Evolutionary conservation across 2,888 invertebrate species (phyloP), one percentile per base, ranked within the genome.

Genomic region (Acronicta aceris): DNA sequence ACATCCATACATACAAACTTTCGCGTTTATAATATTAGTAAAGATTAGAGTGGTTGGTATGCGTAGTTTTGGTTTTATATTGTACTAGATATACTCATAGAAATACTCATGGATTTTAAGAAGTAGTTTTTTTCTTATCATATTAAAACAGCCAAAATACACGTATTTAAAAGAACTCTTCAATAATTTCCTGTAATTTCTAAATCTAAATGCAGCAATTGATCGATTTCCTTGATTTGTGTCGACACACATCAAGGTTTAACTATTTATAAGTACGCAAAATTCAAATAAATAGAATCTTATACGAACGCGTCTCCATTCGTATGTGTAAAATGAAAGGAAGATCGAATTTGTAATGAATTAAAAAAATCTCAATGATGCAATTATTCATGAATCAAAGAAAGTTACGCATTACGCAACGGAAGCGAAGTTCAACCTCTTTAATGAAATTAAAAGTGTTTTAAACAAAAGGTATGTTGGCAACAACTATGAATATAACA

Each of bases 361-460:
- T 70, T 65, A 46, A 65, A 69, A 75, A 78, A 75, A 76, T 59
- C 50, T 36, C 58, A 73, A 71, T 84, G 71, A 78, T 74, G 69
- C 61, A 81, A 85, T 81, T 78, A 83, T 82, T 81, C 81, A 81
- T 80, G 73, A 79, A 81, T 81, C 75, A 81, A 83, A 79, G 85
- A 86, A 86, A 86, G 85, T 78, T 47, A 41, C 27, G 52, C 41
- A 61, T 85, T 82, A 70, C 65, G 71, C 79, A 81, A 84, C 45
- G 12, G 21, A 25, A 40, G n/a, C 43, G 51, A 73, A 73, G 66
- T 74, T 74, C 68, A 75, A 72, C 69, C 59, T 53, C 47, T 48
- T 71, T 75, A 75, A 79, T 72, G 74, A 79, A 78, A 81, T 74
- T 76, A 77, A 78, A 66, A 81, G 74, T 78, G 71, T 71, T 72